Conservation (phyloP, 1,140 invertebrate species). For the Drosophila pandora region DNA sequence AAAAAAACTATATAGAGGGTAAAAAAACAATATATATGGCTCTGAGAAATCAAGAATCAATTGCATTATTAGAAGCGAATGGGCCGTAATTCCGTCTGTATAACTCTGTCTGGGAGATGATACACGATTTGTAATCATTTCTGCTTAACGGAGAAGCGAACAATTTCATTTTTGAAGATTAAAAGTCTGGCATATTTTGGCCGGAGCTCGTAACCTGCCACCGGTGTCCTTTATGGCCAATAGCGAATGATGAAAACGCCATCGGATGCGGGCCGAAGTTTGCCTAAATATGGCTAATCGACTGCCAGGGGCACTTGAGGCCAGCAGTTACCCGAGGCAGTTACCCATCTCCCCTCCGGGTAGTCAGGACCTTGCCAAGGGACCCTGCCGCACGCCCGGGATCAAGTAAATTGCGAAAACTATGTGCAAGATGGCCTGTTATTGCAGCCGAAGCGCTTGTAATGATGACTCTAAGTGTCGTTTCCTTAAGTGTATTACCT, state of each 20-base stretch:
- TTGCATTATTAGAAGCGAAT: slow-evolving; percentile 76
- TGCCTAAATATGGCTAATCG: slow-evolving; percentile 75
- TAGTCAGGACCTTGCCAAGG: slow-evolving; percentile 6
- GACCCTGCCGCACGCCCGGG: slow-evolving; percentile 51
- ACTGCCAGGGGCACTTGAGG: slow-evolving; percentile 70
- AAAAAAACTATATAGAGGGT: not conserved
- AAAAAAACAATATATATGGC: not conserved
- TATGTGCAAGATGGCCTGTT: slow-evolving; percentile 84
- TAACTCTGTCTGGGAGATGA: slow-evolving; percentile 22
- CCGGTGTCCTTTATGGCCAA: slow-evolving; percentile 66
- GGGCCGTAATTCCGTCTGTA: slow-evolving; percentile 37
- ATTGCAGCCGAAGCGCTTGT: slow-evolving; percentile 83
- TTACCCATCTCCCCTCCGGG: slow-evolving; percentile 17
- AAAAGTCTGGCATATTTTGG: slow-evolving; percentile 20
- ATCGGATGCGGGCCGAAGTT: slow-evolving; percentile 37
- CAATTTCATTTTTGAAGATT: slow-evolving; percentile 7
- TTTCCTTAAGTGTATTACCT: slow-evolving; percentile 84
- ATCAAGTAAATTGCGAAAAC: slow-evolving; percentile 83
- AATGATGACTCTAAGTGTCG: slow-evolving; percentile 84
- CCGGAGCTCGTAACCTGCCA: slow-evolving; percentile 39
- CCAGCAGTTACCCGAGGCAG: slow-evolving; percentile 59
- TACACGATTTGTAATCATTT: not conserved
- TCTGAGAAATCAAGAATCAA: slow-evolving; percentile 71
- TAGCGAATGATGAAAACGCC: slow-evolving; percentile 69
- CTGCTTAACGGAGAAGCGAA: not conserved